These are phyloP conservation scores for Hippopotamyrus pictus DNA, from an alignment of 2,797 vertebrate genomes.

Conservation along the genomic window DNA sequence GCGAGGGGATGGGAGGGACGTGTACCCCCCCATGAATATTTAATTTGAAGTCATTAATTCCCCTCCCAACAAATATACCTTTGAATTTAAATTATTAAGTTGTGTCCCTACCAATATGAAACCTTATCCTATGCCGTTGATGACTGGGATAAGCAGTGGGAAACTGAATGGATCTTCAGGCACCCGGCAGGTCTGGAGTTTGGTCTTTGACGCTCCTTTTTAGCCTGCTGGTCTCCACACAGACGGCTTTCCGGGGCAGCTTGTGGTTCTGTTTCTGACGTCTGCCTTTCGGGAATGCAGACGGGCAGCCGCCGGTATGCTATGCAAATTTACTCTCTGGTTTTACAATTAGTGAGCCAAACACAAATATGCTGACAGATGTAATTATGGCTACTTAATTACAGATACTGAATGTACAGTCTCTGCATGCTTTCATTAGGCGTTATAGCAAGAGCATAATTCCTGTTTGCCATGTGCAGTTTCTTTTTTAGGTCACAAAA, in stretches of 20 bases:
- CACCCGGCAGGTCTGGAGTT: neutral
- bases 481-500: neutral
- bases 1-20: neutral
- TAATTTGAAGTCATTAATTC: neutral
- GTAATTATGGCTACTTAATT: neutral
- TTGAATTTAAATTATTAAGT: neutral
- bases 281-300: neutral
- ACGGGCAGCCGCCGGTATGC: neutral
- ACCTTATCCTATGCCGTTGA: neutral
- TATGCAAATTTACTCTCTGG: neutral
- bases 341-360: neutral
- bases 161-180: neutral
- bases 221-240: neutral
- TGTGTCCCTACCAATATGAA: neutral
- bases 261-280: neutral
- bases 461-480: neutral
- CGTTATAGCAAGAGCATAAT: neutral
- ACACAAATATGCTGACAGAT: neutral
- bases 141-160: neutral
- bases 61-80: neutral
- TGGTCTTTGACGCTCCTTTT: neutral
- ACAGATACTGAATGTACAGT: neutral
- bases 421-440: neutral
- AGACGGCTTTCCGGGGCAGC: neutral
- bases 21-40: neutral